Conservation (phyloP, 1,140 invertebrate genomes). For the Aphelinus atriplicis region DNA sequence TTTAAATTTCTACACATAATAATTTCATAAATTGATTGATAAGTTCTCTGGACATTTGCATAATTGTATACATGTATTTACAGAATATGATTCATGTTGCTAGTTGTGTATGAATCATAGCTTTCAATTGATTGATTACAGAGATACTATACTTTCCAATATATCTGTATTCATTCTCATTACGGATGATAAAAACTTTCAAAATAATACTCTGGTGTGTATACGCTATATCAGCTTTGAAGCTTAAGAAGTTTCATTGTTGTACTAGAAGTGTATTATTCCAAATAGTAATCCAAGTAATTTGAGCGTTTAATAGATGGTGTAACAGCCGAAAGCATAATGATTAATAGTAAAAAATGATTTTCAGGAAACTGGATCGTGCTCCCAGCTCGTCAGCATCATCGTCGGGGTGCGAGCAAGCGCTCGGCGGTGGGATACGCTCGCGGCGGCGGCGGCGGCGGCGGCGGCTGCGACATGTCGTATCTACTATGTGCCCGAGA, state of each 20-base stretch:
- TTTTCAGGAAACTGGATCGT: constrained; percentile 30
- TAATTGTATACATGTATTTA: background rate
- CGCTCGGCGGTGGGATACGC: background rate
- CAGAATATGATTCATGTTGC: constrained; percentile 15
- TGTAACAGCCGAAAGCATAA: background rate
- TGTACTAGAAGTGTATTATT: too few species aligned
- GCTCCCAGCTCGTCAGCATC: background rate
- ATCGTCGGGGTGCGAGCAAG: background rate
- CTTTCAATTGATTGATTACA: constrained; percentile 23
- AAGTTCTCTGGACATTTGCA: too few species aligned
- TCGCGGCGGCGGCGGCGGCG: background rate
- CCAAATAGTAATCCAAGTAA: too few species aligned
- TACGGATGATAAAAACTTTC: background rate
- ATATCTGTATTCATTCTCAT: background rate
- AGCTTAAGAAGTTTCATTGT: too few species aligned
- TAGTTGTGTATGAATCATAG: constrained; percentile 26
- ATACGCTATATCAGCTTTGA: too few species aligned
- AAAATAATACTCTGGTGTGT: too few species aligned
- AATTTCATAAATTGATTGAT: too few species aligned
- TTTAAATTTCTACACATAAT: too few species aligned
- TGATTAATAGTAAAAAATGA: background rate
- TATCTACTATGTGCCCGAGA: constrained; percentile 30
- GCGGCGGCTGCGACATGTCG: constrained; percentile 19
- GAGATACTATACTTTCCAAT: constrained; percentile 4
- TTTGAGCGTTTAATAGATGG: too few species aligned